phyloP scores from a whole-genome alignment of 2,888 invertebrate genomes.

The Acleris sparsana region DNA sequence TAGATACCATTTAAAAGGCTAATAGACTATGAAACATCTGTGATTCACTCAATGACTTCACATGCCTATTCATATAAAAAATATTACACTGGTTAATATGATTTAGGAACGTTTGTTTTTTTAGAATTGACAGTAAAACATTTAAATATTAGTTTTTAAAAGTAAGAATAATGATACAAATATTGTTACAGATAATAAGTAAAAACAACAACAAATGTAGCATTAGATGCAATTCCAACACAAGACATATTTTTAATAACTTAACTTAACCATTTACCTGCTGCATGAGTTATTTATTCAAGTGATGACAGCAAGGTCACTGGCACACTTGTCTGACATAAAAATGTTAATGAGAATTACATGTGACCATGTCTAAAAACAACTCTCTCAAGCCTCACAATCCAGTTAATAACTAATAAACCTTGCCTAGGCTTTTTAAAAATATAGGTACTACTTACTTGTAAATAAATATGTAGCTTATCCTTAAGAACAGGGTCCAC shows the following conservation, averaged over 20 bases:
- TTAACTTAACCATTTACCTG: conserved; percentile 5
- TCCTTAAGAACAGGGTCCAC: no score
- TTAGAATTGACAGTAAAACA: not conserved
- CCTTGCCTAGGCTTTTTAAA: no score
- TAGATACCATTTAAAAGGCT: conserved; percentile 30
- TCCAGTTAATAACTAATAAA: not conserved
- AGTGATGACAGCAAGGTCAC: conserved; percentile 21
- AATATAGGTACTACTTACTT: no score
- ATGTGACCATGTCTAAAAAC: conserved; percentile 11
- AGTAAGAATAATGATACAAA: no score
- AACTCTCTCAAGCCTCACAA: not conserved
- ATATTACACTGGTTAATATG: conserved; percentile 4
- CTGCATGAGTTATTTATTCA: conserved; percentile 31
- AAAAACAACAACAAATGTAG: conserved; percentile 11
- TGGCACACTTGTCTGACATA: conserved; percentile 12
- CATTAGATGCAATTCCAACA: conserved; percentile 2
- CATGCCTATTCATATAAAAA: not conserved
- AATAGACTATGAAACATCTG: conserved; percentile 12
- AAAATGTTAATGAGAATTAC: conserved; percentile 23
- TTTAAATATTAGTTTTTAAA: no score
- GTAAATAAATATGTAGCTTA: no score
- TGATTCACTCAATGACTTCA: conserved; percentile 32
- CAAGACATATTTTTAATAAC: conserved; percentile 17
- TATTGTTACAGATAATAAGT: not conserved
- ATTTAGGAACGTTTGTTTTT: not conserved